phyloP scores from a whole-genome alignment of 2,113 vertebrate genomes.

The Melospiza melodia region DNA sequence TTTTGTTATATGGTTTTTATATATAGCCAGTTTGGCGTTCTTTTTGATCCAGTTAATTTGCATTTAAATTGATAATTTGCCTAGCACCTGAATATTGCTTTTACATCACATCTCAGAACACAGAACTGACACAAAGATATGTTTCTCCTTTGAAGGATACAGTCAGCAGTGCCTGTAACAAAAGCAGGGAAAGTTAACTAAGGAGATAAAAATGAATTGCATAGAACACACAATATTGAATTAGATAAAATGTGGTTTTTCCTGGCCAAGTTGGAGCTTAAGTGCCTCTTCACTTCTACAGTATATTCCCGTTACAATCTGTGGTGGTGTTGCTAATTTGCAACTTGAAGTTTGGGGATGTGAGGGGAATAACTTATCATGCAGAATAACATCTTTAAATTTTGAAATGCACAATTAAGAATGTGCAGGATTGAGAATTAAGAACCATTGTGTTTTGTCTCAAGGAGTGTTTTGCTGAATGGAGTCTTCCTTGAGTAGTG shows the following conservation, averaged over 20 bases:
- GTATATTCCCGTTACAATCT: not conserved
- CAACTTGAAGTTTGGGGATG: not conserved
- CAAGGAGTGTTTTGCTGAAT: not conserved
- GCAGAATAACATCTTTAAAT: not conserved
- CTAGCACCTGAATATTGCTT: conserved; percentile 5
- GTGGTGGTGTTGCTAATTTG: not conserved
- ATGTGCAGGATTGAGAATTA: not conserved
- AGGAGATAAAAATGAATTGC: conserved; percentile 50
- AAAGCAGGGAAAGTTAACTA: not conserved
- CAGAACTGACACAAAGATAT: not conserved
- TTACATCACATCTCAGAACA: not conserved
- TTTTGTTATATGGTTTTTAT: not conserved
- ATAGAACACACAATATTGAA: not conserved
- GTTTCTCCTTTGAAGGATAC: conserved; percentile 30
- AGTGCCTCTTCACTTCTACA: not conserved
- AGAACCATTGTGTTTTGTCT: not conserved
- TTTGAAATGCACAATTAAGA: not conserved
- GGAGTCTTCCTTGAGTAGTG: not conserved
- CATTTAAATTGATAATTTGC: conserved; percentile 52
- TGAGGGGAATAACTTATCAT: not conserved
- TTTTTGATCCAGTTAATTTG: conserved; percentile 44
- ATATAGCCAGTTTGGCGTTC: conserved; percentile 3
- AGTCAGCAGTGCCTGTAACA: conserved; percentile 4
- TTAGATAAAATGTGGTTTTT: not conserved
- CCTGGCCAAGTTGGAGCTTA: not conserved